Percentiles rank a stretch among this genome's conserved stretches.
Evolutionary conservation across 1,140 invertebrate genomes (phyloP).

Genomic region (Drosophila paulistorum): DNA sequence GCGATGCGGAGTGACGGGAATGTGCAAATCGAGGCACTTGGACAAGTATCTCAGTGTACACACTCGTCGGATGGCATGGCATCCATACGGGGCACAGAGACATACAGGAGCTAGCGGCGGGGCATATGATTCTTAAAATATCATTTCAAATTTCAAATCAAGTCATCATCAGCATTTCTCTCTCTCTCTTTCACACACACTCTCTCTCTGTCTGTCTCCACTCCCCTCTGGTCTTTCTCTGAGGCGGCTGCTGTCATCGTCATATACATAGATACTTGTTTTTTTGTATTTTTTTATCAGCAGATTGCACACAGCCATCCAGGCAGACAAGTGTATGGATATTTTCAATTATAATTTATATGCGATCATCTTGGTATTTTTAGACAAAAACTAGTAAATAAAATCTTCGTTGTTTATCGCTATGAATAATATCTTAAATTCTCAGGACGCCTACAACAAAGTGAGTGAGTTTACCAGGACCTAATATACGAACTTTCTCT

Average conservation of each 20-base stretch:
- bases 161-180: conserved; percentile 58
- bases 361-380: conserved; percentile 70
- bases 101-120: conserved; percentile 5
- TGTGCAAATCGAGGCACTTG: conserved; percentile 15
- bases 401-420: neutral
- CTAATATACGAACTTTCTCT: too few species aligned
- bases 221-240: neutral
- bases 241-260: conserved; percentile 2
- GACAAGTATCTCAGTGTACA: conserved; percentile 1
- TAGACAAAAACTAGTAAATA: conserved; percentile 42
- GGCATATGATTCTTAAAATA: conserved; percentile 77
- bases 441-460: too few species aligned
- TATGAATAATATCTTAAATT: too few species aligned
- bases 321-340: conserved; percentile 43
- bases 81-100: too few species aligned
- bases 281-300: conserved; percentile 34
- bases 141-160: conserved; percentile 79
- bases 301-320: conserved; percentile 40
- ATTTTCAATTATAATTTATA: conserved; percentile 80
- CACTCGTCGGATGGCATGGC: neutral
- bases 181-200: neutral
- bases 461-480: too few species aligned
- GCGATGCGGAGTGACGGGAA: neutral
- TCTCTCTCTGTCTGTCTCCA: neutral
- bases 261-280: neutral